These are phyloP conservation scores for Puffinus mauretanicus DNA, from an alignment of 2,113 vertebrate species.

Conservation along the genomic window DNA sequence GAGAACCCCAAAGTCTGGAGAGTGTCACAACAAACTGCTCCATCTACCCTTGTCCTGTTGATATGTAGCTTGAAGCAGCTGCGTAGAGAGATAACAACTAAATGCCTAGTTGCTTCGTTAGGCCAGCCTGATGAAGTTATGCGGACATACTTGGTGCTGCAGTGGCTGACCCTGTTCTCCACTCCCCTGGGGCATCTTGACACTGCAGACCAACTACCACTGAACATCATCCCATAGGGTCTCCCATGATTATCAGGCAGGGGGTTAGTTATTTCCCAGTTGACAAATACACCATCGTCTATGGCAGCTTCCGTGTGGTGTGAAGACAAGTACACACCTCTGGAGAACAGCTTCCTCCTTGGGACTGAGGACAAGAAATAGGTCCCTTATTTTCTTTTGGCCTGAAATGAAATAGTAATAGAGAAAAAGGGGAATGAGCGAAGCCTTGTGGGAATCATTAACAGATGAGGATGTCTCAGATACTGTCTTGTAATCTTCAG, in stretches of 20 bases:
- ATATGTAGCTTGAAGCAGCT: neutral
- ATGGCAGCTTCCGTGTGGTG: neutral
- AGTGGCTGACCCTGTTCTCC: neutral
- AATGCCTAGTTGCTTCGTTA: neutral
- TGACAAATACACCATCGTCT: neutral
- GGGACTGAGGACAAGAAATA: neutral
- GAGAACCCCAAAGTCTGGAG: neutral
- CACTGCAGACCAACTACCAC: neutral
- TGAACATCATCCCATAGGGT: neutral
- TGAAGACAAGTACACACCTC: neutral
- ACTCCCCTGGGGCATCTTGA: neutral
- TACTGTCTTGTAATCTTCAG: neutral
- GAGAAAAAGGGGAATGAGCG: neutral
- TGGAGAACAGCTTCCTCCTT: neutral
- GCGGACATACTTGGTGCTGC: neutral
- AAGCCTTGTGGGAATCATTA: neutral
- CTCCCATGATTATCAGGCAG: neutral
- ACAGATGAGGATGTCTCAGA: neutral
- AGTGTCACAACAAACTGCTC: neutral
- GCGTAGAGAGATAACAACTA: neutral
- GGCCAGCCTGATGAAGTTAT: neutral
- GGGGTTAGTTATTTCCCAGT: neutral
- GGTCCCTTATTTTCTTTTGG: neutral
- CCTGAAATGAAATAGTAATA: neutral
- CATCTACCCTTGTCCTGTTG: rapidly evolving